A percentile compares a stretch with the other conserved stretches of the same genome.
Evolutionary conservation across 2,888 invertebrate species (phyloP).

Genomic region (Anoplius nigerrimus): DNA sequence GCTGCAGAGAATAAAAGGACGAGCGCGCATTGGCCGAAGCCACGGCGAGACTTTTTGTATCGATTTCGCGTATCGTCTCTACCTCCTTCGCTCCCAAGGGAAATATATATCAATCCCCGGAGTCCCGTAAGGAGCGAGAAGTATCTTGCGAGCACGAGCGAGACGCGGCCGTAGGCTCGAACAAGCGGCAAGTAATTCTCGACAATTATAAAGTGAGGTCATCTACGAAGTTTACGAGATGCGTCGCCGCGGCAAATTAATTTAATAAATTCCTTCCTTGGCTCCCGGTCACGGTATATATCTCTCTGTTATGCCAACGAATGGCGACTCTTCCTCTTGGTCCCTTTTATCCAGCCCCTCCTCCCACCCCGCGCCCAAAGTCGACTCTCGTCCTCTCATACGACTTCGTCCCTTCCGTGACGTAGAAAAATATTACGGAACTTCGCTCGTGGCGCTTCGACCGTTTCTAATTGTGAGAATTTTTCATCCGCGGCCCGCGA

Average conservation of each 20-base stretch:
- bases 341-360: constrained; percentile 4
- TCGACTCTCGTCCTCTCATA: too few relatives aligned
- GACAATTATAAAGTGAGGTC: constrained; percentile 75
- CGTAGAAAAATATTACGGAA: not conserved
- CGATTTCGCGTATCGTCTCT: too few relatives aligned
- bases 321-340: constrained; percentile 29
- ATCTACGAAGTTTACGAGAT: constrained; percentile 73
- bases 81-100: too few relatives aligned
- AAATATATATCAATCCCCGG: constrained; percentile 2
- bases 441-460: too few relatives aligned
- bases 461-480: constrained; percentile 22
- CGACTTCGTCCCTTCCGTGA: too few relatives aligned
- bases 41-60: not conserved
- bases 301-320: constrained; percentile 29
- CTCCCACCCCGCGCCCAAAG: too few relatives aligned
- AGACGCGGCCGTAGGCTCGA: constrained; percentile 18
- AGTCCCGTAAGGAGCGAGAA: constrained; percentile 30
- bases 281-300: constrained; percentile 52
- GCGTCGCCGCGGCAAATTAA: constrained; percentile 74
- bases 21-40: not conserved
- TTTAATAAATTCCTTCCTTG: constrained; percentile 73
- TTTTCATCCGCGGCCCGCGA: constrained; percentile 10
- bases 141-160: constrained; percentile 32
- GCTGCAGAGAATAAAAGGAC: too few relatives aligned
- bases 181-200: constrained; percentile 61